phyloP scores from a whole-genome alignment of 2,888 invertebrate species.

The Cantharis lateralis region DNA sequence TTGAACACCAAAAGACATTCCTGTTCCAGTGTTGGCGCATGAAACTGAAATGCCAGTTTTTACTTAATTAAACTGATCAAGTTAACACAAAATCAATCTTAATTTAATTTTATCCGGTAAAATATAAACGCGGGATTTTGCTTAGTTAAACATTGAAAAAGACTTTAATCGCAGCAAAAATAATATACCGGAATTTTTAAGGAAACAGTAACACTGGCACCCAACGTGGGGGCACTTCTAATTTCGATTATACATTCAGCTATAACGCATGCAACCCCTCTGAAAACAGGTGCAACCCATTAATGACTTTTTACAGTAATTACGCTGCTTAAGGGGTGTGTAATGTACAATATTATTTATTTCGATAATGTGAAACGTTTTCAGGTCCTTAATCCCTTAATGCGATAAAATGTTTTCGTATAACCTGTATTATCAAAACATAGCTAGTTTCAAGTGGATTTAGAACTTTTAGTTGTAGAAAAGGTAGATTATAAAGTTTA shows the following conservation, averaged over 20 bases:
- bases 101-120: not conserved
- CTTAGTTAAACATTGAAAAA: not conserved
- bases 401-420: not conserved
- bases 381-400: not conserved
- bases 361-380: not conserved
- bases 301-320: not conserved
- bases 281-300: too few relatives aligned
- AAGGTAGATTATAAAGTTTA: not conserved
- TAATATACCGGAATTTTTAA: too few relatives aligned
- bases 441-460: not conserved
- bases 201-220: too few relatives aligned
- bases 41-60: not conserved
- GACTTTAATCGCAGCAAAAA: not conserved
- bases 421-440: not conserved
- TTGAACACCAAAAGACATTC: not conserved
- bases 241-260: too few relatives aligned
- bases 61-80: constrained; percentile 13
- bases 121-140: not conserved
- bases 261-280: too few relatives aligned
- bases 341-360: not conserved
- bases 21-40: not conserved
- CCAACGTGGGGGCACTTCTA: too few relatives aligned
- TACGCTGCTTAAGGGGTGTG: not conserved
- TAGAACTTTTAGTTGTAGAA: not conserved
- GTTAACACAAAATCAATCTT: constrained; percentile 10